Evolutionary conservation across 2,113 vertebrate genomes (phyloP).

Genomic region (Anolis sagrei): DNA sequence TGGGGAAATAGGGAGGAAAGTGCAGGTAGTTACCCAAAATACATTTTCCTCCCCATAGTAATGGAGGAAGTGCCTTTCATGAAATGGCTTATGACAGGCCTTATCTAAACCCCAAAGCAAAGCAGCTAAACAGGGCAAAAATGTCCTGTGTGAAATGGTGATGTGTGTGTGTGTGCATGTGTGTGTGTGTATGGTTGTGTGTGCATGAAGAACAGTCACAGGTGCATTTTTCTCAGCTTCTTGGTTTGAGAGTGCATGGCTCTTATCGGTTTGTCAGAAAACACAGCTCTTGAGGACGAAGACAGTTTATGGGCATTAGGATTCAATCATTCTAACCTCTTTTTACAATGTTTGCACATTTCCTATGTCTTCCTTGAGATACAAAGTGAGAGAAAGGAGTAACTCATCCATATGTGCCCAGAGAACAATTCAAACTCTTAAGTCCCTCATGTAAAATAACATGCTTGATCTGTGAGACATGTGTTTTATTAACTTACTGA

Average conservation of each 20-base stretch:
- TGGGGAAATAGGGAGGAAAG: too few species aligned
- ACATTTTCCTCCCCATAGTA: too few species aligned
- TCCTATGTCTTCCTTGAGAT: constrained; percentile 11
- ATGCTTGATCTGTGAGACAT: not conserved
- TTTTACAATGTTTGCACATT: not conserved
- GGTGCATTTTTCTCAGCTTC: constrained; percentile 27
- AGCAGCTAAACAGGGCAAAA: too few species aligned
- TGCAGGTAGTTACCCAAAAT: too few species aligned
- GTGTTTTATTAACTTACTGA: not conserved
- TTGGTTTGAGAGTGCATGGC: constrained; percentile 21
- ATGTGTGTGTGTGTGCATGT: too few species aligned
- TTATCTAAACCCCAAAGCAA: too few species aligned
- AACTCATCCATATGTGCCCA: not conserved
- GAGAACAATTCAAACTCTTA: constrained; percentile 30
- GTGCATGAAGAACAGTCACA: constrained; percentile 23
- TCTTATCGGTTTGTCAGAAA: constrained; percentile 25
- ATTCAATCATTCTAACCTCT: too few species aligned
- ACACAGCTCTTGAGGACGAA: constrained; percentile 14
- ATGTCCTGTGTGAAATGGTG: too few species aligned
- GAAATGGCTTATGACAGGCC: too few species aligned
- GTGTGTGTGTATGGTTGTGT: not conserved
- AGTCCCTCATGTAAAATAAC: not conserved
- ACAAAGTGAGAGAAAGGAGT: not conserved
- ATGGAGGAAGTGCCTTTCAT: too few species aligned
- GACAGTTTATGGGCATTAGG: not conserved